Base-by-base conservation (phyloP, 2,113 vertebrate genomes). In the Ahaetulla prasina region DNA sequence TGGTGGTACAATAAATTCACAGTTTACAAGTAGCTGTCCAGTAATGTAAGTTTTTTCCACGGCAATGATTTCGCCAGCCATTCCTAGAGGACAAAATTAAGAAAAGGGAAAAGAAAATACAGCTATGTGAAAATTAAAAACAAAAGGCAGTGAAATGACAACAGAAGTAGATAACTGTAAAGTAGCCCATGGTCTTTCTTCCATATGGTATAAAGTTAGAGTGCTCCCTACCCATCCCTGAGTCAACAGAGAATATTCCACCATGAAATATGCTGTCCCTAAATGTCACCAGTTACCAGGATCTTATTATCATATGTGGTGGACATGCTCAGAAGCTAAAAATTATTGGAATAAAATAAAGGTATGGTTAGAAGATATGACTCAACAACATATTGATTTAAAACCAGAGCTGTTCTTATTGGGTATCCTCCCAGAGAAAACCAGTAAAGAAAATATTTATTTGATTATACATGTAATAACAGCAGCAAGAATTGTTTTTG, bases 31-130 rank as follows among this genome's bases (percentile, higher is more conserved):
- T 23, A 25, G 4, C 87, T 4, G 74, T 2, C 91, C 91, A 92
- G 87, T 55, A 52, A 88, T 43, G 88, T 39, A 88, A 27, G 5
- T 92, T 27, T 47, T 63, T 54, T 35, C 25, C 50, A 23, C 27
- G 86, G 50, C 86, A 92, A 43, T 92, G 86, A 47, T 92, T 55
- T 54, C 91, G 53, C 91, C 91, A 92, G 18, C 35, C 63, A 54
- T 88, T 1, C 87, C 91, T 92, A 45, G 89, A n/a, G 86, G 35
- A 43, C 35, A 22, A 80, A 80, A 39, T 80, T 39, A 43, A 14
- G 39, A 27, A 52, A 87, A 39, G 55, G 30, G 4, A 30, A 18
- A 92, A 23, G 74, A 63, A 88, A 88, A 92, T 45, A 52, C 12
- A 27, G n/a, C 35, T 52, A 55, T 43, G 52, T 43, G 16, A 25